phyloP scores from a whole-genome alignment of 1,140 invertebrate genomes.

The Heliconius congener region DNA sequence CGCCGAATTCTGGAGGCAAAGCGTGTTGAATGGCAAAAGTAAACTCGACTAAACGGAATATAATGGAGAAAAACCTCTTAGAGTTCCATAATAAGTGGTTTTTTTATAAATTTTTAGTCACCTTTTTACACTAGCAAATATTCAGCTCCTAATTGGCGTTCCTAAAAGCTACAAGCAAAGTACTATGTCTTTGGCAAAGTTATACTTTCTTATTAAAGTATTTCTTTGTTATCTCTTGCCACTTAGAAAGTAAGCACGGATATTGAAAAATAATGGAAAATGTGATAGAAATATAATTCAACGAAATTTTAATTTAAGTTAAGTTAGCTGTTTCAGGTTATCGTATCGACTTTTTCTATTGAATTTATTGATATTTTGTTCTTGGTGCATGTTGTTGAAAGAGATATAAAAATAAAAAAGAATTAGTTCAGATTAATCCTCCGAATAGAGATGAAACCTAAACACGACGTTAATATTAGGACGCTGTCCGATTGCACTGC shows the following conservation, averaged over 20 bases:
- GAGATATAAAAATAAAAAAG: no score
- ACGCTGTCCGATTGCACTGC: no score
- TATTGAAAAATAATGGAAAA: slow-evolving; percentile 6
- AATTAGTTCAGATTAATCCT: no score
- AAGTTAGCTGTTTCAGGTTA: not conserved
- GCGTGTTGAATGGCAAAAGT: no score
- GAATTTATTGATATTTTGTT: not conserved
- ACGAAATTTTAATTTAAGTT: not conserved
- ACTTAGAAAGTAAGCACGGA: not conserved
- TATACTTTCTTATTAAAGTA: not conserved
- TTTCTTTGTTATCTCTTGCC: not conserved
- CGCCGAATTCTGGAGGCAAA: no score
- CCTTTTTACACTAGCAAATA: not conserved
- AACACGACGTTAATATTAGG: no score
- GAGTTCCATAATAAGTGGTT: not conserved
- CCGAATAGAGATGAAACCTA: no score
- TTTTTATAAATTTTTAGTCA: not conserved
- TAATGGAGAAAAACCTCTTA: not conserved
- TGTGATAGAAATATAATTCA: not conserved
- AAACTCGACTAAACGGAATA: no score
- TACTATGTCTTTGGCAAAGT: not conserved
- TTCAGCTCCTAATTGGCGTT: not conserved
- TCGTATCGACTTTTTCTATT: not conserved
- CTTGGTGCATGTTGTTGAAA: not conserved
- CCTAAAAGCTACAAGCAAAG: not conserved